Conservation (phyloP, 2,113 vertebrate species). For the Rostratula benghalensis region DNA sequence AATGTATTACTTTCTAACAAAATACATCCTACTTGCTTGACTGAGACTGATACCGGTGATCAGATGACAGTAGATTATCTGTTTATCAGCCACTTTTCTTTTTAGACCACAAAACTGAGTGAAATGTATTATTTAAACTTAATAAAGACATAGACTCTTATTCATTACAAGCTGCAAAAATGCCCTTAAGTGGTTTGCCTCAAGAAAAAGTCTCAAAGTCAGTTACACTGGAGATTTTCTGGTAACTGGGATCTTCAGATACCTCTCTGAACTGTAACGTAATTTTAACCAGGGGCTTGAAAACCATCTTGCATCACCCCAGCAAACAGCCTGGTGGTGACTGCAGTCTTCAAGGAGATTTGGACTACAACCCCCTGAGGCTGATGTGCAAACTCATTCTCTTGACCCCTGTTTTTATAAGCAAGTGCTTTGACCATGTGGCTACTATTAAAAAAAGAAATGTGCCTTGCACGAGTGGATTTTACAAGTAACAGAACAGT, state of each 20-base stretch:
- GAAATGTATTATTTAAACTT: neutral
- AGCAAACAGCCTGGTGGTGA: neutral
- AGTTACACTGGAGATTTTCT: neutral
- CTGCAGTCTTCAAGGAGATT: neutral
- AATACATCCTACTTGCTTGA: neutral
- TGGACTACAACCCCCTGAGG: neutral
- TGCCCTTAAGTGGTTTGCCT: neutral
- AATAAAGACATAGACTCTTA: neutral
- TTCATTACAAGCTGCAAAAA: neutral
- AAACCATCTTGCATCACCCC: neutral
- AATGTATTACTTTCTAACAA: neutral
- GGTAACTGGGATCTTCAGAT: neutral
- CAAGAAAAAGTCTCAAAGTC: neutral
- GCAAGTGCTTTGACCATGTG: neutral
- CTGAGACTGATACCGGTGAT: neutral
- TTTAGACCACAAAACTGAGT: neutral
- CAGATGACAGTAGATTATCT: neutral
- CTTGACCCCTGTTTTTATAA: neutral
- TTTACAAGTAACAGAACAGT: neutral
- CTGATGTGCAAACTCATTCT: neutral
- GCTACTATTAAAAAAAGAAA: neutral
- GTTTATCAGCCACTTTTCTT: neutral
- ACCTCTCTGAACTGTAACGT: neutral
- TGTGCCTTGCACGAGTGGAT: fast-evolving
- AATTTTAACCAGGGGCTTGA: neutral